Conservation (phyloP, 2,113 vertebrate species). For the Ceyx cyanopectus region DNA sequence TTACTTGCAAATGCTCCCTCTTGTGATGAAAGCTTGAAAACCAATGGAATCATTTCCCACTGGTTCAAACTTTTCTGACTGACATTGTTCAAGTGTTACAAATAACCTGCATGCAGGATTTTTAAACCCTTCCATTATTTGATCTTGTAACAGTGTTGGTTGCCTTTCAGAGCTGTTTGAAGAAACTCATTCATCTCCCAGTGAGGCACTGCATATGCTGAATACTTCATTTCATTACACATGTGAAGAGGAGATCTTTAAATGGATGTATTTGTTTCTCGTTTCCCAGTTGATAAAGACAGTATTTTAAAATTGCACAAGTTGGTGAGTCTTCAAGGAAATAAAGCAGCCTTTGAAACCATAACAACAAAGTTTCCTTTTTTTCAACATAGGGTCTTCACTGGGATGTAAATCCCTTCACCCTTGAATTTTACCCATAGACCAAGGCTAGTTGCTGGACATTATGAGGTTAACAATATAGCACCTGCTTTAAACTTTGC, state of each 20-base stretch:
- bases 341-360: background rate
- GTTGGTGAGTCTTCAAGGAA: background rate
- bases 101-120: background rate
- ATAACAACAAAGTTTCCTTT: background rate
- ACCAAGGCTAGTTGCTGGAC: background rate
- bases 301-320: background rate
- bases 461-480: background rate
- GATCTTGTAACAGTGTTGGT: background rate
- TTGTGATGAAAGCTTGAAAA: conserved; percentile 78
- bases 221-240: conserved; percentile 5
- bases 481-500: background rate
- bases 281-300: background rate
- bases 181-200: background rate
- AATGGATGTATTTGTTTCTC: background rate
- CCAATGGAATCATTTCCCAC: conserved; percentile 33
- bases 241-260: background rate
- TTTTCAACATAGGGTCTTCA: background rate
- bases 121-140: conserved; percentile 7
- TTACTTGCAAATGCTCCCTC: conserved; percentile 78
- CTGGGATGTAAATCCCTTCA: background rate
- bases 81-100: background rate
- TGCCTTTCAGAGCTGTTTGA: background rate
- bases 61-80: conserved; percentile 36
- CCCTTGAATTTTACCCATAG: background rate
- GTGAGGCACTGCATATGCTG: background rate